These are phyloP conservation scores for Ryuthela nishihirai DNA, from an alignment of 2,888 invertebrate genomes.

Conservation along the genomic window DNA sequence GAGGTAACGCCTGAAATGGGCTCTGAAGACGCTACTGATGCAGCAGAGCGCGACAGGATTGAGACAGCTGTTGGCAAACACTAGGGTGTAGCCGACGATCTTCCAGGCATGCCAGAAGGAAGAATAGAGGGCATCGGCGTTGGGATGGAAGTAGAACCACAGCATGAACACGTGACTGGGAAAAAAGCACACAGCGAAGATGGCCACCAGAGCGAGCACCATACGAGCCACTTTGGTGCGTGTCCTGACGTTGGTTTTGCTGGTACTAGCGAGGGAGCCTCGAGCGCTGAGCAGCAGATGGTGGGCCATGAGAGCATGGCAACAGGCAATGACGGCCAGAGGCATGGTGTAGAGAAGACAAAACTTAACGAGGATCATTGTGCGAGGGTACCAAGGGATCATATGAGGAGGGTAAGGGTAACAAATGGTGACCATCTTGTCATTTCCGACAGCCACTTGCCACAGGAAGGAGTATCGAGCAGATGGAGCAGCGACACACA, in stretches of 20 bases:
- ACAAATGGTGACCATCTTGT: conserved; percentile 62
- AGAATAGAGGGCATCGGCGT: conserved; percentile 59
- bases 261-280: conserved; percentile 54
- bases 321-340: conserved; percentile 73
- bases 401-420: conserved; percentile 70
- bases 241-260: conserved; percentile 49
- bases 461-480: conserved; percentile 39
- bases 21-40: conserved; percentile 12
- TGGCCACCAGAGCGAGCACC: conserved; percentile 79
- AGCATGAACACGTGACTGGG: conserved; percentile 69
- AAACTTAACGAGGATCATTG: conserved; percentile 64
- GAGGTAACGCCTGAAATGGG: conserved; percentile 17
- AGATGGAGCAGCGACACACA: conserved; percentile 40
- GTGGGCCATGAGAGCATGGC: conserved; percentile 84
- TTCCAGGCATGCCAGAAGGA: conserved; percentile 71
- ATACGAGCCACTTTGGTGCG: conserved; percentile 67
- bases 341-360: conserved; percentile 82
- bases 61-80: conserved; percentile 85
- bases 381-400: conserved; percentile 62
- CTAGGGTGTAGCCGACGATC: conserved; percentile 75
- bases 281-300: conserved; percentile 74
- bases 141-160: conserved; percentile 69
- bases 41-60: conserved; percentile 60
- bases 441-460: conserved; percentile 49
- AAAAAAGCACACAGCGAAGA: conserved; percentile 78